Base-by-base conservation (phyloP, 1,140 invertebrate genomes). In the Bombyx mandarina region DNA sequence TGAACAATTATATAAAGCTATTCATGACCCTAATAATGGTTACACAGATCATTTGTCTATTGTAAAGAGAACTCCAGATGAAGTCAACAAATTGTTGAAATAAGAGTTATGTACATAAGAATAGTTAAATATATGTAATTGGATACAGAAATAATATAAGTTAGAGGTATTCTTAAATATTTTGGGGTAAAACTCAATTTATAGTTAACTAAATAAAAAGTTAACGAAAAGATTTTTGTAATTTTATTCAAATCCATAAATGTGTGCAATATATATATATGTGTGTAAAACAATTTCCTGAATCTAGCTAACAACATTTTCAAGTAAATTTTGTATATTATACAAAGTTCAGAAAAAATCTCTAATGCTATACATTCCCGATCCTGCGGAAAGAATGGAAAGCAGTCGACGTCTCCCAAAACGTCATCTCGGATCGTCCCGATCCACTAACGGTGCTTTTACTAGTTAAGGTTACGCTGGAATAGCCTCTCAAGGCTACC, bases 1-100 rank as follows among this genome's bases (percentile, higher is more conserved):
- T 79, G 92, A 92, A 64, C 94, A 97, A 82, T 90, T 99, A 3
- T 95, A 96, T 82, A 90, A 93, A 52, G 92, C 93, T 56, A 93
- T 97, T 26, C 89, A 93, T 71, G 90, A 95, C 81, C 91, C 93
- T 6, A 86, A 81, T 42, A 96, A 96, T 90, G 89, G 91, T 18
- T 98, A 98, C 82, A 86, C 91, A 70, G 93, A 95, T 79, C 92
- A 93, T 7, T 78, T 89, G 45, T 74, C 84, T 61, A 90, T 97
- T 63, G 92, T 97, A 50, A 88, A 90, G 43, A 90, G 93, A 76
- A 93, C 92, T 26, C 95, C 96, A 5, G 92, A 95, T 49, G 93
- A 96, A 88, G 90, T 96, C 7, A 81, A 89, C 43, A 90, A 91
- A 69, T 57, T 89, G 51, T 56, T 76, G 18, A 47, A 57, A 18